These are phyloP conservation scores for Campopleginae sp. DNA, from an alignment of 2,888 invertebrate species.

Conservation along the genomic window DNA sequence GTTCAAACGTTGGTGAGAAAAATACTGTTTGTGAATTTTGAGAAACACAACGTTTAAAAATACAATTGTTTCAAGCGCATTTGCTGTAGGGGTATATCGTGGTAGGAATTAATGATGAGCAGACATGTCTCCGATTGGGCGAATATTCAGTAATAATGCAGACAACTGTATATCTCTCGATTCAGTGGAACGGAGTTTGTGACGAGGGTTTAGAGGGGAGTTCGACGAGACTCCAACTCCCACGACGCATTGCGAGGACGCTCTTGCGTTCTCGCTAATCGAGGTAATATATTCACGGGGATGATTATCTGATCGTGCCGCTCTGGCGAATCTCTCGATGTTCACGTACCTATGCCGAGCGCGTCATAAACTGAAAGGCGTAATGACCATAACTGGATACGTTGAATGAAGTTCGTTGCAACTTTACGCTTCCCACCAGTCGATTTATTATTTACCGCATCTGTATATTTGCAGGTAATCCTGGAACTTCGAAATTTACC, in stretches of 20 bases:
- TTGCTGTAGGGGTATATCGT: background rate
- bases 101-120: constrained; percentile 43
- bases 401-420: background rate
- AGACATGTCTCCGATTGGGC: constrained; percentile 26
- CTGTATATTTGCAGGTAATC: background rate
- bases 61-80: constrained; percentile 5
- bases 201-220: constrained; percentile 28
- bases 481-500: background rate
- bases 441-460: constrained; percentile 10
- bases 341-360: constrained; percentile 15
- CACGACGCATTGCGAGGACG: constrained; percentile 26
- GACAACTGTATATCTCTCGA: background rate
- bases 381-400: background rate
- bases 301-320: constrained; percentile 58
- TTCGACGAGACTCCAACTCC: constrained; percentile 28
- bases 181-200: constrained; percentile 9
- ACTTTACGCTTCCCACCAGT: background rate
- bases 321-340: constrained; percentile 48
- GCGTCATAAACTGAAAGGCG: constrained; percentile 1
- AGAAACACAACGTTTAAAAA: background rate
- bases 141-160: constrained; percentile 39
- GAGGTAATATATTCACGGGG: constrained; percentile 58
- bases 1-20: background rate
- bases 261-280: constrained; percentile 45
- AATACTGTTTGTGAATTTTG: background rate